Evolutionary conservation across 1,140 invertebrate genomes (phyloP), one percentile per base, ranked within the genome.

Genomic region (Drosophila sproati): DNA sequence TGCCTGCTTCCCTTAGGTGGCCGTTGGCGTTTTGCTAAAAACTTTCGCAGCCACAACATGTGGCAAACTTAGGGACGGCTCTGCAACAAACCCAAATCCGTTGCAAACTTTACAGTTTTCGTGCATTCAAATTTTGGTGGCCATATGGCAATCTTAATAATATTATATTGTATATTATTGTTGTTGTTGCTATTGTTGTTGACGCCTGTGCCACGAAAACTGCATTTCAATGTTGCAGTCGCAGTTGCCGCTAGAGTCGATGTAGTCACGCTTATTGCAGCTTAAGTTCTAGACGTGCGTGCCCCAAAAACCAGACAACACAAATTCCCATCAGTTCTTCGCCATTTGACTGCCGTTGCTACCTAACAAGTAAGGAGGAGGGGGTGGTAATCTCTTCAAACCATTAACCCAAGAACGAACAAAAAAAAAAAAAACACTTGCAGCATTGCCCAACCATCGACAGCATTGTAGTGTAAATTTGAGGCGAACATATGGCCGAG

Each of bases 271-370:
- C 72, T 72, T 76, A 79, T 87, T 82, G 82, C 83, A 73, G 63
- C 78, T 83, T 82, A 87, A 83, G 80, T 75, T 66, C 63, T 77
- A 77, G 83, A 87, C 83, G 83, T 87, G 83, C 79, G 54, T 71
- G 79, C 59, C 45, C 29, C 71, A 77, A 67, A 70, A 61, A 61
- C 20, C 73, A 75, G 72, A 62, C 73, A 79, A 48, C 79, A 82
- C 80, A 88, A 88, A 88, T 87, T 87, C 80, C 83, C 83, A 87
- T 87, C 88, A 87, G 79, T 83, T 79, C 83, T 67, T 67, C 66
- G 83, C 79, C 66, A 63, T 70, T 69, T 62, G 60, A 70, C 76
- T 77, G 70, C 45, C 12, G 29, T 41, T 50, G 28, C 39, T 41
- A 41, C 55, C 52, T 55, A 12, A 28, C 34, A 51, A 3, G 20